Evolutionary conservation across 2,113 vertebrate genomes (phyloP).

Genomic region (Brachirus orientalis): DNA sequence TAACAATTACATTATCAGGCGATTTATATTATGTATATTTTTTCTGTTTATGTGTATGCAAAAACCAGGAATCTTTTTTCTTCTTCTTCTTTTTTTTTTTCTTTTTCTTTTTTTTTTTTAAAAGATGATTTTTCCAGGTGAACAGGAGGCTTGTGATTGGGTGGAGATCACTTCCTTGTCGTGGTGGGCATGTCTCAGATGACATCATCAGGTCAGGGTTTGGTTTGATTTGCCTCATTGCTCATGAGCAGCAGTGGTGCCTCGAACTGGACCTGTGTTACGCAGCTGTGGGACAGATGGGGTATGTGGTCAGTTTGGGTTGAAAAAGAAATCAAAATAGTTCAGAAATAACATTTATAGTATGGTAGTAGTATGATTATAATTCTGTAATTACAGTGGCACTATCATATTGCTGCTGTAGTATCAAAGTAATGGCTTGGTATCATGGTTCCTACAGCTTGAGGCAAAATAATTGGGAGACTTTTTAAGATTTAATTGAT

Average conservation of each 20-base stretch:
- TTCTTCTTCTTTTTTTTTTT: too few species aligned
- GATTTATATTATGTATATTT: slow-evolving; percentile 75
- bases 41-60: slow-evolving; percentile 62
- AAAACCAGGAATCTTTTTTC: slow-evolving; percentile 23
- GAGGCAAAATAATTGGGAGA: too few species aligned
- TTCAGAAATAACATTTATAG: too few species aligned
- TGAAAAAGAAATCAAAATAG: too few species aligned
- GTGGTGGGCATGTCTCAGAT: slow-evolving; percentile 71
- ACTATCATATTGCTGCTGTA: too few species aligned
- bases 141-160: slow-evolving; percentile 68
- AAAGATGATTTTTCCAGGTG: slow-evolving; percentile 17
- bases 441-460: too few species aligned
- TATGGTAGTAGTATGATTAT: too few species aligned
- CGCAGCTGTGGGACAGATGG: slow-evolving; percentile 84
- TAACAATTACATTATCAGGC: slow-evolving; percentile 74
- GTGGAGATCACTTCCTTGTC: slow-evolving; percentile 62
- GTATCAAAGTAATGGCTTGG: too few species aligned
- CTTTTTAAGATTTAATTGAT: too few species aligned
- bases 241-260: slow-evolving; percentile 95
- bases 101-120: slow-evolving; percentile 31
- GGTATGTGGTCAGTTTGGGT: background rate
- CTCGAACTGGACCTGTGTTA: slow-evolving; percentile 94
- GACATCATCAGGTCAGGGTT: slow-evolving; percentile 76
- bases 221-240: slow-evolving; percentile 86
- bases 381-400: too few species aligned